phyloP scores from a whole-genome alignment of 2,888 invertebrate genomes.

The Nemurella pictetii region DNA sequence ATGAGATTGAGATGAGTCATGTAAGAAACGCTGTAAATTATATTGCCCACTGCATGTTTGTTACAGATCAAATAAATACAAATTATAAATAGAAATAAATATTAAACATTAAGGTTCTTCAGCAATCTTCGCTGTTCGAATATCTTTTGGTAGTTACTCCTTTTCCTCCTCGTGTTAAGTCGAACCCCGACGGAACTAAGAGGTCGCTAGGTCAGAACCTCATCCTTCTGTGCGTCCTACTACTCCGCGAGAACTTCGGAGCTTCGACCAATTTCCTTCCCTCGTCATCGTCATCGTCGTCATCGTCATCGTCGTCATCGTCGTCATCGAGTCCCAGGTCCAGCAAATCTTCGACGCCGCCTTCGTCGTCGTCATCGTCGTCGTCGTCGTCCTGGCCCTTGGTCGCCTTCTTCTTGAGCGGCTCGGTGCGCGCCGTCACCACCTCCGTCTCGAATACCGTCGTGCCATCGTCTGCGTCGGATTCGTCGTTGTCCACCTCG shows the following conservation, averaged over 20 bases:
- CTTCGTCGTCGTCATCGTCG: conserved; percentile 49
- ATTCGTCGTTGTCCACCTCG: conserved; percentile 42
- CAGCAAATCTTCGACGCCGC: conserved; percentile 46
- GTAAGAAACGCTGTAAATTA: background rate
- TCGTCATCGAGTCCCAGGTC: conserved; percentile 35
- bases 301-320: conserved; percentile 41
- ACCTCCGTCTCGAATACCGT: conserved; percentile 1
- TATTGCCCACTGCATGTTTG: background rate
- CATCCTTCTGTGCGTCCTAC: conserved; percentile 46
- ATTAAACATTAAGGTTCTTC: background rate
- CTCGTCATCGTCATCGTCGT: conserved; percentile 35
- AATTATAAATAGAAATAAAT: conserved; percentile 28
- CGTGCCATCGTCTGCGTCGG: conserved; percentile 42
- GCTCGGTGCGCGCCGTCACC: conserved; percentile 51
- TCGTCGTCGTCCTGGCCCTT: conserved; percentile 54
- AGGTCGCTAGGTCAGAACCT: conserved; percentile 41
- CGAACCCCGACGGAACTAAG: background rate
- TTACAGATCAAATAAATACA: background rate
- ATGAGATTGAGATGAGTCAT: background rate
- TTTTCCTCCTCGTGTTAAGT: background rate
- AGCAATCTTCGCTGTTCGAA: background rate
- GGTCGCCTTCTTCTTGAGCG: conserved; percentile 49
- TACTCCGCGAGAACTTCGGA: conserved; percentile 36
- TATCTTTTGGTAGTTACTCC: conserved; percentile 4
- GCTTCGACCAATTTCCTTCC: background rate